phyloP scores from a whole-genome alignment of 35 echinoderm and acorn worm genomes.

The Heliocidaris erythrogramma region DNA sequence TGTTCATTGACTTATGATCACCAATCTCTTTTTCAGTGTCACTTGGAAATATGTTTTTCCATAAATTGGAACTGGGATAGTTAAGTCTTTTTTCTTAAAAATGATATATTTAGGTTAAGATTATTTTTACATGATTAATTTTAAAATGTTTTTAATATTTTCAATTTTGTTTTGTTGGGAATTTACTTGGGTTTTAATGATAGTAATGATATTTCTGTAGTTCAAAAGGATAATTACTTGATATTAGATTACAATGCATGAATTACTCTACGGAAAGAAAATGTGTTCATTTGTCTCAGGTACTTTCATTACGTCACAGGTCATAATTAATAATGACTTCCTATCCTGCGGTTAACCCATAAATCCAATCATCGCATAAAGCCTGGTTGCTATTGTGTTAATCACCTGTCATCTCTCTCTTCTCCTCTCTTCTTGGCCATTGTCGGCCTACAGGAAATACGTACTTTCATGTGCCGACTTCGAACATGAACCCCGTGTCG shows the following conservation, averaged over 20 bases:
- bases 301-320: neutral
- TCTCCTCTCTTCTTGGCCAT: conserved; percentile 6
- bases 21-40: no score
- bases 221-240: neutral
- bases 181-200: neutral
- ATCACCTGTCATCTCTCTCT: conserved; percentile 16
- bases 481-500: conserved; percentile 61
- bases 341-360: neutral
- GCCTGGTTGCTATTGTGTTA: conserved; percentile 9
- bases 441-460: conserved; percentile 63
- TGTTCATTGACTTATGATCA: no score
- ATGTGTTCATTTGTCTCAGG: neutral
- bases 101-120: no score
- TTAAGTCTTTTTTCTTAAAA: no score
- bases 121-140: neutral
- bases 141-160: neutral
- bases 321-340: neutral
- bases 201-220: neutral
- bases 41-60: no score
- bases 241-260: neutral
- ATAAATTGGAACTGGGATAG: no score
- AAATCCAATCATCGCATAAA: neutral
- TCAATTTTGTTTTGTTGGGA: neutral
- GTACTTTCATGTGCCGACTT: conserved; percentile 49
- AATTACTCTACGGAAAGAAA: neutral